These are phyloP conservation scores for Rhinichthys osculus DNA, from an alignment of 2,797 vertebrate species.

Conservation along the genomic window DNA sequence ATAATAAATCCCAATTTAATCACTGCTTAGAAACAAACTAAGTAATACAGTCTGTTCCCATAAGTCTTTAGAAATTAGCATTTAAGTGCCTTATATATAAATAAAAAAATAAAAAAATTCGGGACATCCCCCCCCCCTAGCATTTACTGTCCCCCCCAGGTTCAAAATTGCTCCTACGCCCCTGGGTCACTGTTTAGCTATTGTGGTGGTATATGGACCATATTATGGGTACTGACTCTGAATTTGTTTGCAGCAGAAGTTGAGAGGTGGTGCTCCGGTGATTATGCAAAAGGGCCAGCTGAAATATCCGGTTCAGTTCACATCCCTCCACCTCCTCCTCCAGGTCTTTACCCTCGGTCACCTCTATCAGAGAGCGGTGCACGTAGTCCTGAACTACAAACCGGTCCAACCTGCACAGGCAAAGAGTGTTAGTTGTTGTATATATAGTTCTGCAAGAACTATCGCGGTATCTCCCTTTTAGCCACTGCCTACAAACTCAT, in stretches of 20 bases:
- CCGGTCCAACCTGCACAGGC: constrained; percentile 46
- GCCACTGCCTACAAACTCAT: no score
- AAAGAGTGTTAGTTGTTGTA: neutral
- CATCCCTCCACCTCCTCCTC: constrained; percentile 50
- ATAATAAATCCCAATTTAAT: no score
- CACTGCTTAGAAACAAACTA: no score
- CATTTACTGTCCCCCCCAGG: no score
- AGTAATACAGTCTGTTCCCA: no score
- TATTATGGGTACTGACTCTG: constrained; percentile 40
- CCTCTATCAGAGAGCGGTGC: constrained; percentile 55
- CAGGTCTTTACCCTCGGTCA: constrained; percentile 33
- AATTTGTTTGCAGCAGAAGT: constrained; percentile 54
- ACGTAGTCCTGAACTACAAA: constrained; percentile 59
- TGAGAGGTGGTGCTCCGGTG: constrained; percentile 42
- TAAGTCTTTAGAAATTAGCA: no score
- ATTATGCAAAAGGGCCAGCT: constrained; percentile 55
- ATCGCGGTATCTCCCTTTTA: no score
- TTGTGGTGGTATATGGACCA: neutral
- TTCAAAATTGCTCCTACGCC: no score
- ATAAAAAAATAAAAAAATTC: no score
- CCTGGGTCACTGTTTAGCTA: neutral
- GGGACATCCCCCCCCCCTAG: no score
- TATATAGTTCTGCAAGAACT: no score
- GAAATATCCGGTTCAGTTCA: constrained; percentile 49
- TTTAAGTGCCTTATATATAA: no score